These are phyloP conservation scores for Triplophysa tibetana DNA, from an alignment of 2,113 vertebrate species.

Conservation along the genomic window DNA sequence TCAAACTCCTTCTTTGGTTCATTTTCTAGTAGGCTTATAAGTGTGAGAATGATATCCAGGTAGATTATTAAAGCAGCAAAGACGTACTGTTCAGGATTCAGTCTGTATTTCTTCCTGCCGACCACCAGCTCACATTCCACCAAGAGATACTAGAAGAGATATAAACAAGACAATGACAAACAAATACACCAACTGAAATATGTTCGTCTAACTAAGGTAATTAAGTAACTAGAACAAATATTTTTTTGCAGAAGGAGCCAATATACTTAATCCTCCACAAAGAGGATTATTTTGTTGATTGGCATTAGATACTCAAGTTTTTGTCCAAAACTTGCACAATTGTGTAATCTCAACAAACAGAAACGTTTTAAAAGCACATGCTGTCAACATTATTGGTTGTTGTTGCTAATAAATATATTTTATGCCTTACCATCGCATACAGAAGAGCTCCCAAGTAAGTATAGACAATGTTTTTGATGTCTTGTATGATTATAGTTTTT, in stretches of 20 bases:
- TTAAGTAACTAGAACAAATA: no score
- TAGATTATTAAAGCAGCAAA: conserved; percentile 70
- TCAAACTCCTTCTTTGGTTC: no score
- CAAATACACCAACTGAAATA: neutral
- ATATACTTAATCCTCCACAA: no score
- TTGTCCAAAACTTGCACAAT: no score
- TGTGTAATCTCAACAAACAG: no score
- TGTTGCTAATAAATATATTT: no score
- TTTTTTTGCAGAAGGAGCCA: no score
- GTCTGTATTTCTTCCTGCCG: conserved; percentile 56
- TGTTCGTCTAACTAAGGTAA: no score
- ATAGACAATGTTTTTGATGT: conserved; percentile 55
- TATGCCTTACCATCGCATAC: conserved; percentile 65
- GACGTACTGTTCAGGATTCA: conserved; percentile 74
- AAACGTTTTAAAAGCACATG: no score
- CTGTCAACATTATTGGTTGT: neutral
- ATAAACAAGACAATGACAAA: neutral
- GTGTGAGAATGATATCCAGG: conserved; percentile 71
- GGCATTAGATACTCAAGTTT: no score
- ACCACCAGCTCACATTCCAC: conserved; percentile 72
- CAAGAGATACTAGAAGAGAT: conserved; percentile 65
- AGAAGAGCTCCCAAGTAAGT: conserved; percentile 73
- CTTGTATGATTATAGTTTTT: no score
- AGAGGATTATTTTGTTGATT: no score
- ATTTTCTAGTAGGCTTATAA: neutral